Base-by-base conservation (phyloP, 2,888 invertebrate species). In the Cerastoderma edule region DNA sequence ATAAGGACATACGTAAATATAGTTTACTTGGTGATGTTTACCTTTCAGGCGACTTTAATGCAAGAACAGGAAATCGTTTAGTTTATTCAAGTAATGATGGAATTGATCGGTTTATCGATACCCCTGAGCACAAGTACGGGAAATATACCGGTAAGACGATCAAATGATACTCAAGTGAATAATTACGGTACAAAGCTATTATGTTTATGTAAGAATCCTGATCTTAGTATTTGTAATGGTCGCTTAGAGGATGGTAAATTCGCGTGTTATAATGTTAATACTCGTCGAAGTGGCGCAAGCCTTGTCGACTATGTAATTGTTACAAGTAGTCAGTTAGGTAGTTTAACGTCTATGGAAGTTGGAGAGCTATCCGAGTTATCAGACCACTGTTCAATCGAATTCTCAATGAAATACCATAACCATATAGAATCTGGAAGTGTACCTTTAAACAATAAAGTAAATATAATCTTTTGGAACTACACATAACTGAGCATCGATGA, bases 41-140 rank as follows among this genome's bases (percentile, higher is more conserved):
- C 50, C 19, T 69, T n/a, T 50, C 50, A 50, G 70, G 70, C 2
- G 70, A 70, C 39, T 70, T 70, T 5, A 71, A 71, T 30, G 33
- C 64, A 28, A 46, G 64, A 19, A 64, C 64, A 28, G 64, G 39
- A 8, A 39, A 39, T 39, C 39, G 8, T 39, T 16, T 16, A 39
- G 39, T 10, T 39, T 39, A 39, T 16, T 10, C 16, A 39, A 8
- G 8, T 39, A 39, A 39, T 16, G 39, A 39, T 16, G 39, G 16
- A 13, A 13, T 39, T 10, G 16, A 39, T 16, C 8, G 16, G 16
- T 39, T 39, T 39, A 39, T 39, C 39, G 10, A 8, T 8, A 13
- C 16, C 16, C 39, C 39, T 50, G 16, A 16, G 6, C n/a, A 50
- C 22, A n/a, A 50, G 16, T 22, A 3, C 54, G 28, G 6, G 32